Conservation (phyloP, 2,113 vertebrate genomes). For the Natator depressus region DNA sequence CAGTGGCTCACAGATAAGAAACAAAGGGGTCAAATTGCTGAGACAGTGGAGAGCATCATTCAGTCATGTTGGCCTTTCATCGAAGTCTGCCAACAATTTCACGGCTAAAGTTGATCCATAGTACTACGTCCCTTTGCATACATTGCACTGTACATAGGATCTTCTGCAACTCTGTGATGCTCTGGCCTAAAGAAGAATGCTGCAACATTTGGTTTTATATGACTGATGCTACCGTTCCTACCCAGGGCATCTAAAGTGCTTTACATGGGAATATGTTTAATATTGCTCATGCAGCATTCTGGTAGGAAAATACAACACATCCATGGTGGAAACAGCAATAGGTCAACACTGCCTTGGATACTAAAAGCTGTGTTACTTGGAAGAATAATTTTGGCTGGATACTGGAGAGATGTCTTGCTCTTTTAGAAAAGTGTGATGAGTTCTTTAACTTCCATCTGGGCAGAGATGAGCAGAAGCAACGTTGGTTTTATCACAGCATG, state of each 20-base stretch:
- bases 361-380: conserved; percentile 17
- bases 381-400: conserved; percentile 29
- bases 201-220: conserved; percentile 41
- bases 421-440: background rate
- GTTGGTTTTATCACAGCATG: conserved; percentile 36
- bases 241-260: background rate
- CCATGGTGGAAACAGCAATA: background rate
- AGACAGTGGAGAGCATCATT: background rate
- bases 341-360: conserved; percentile 33
- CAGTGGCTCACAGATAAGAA: background rate
- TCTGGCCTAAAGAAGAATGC: background rate
- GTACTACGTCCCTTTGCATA: background rate
- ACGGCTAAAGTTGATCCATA: background rate
- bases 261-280: conserved; percentile 22
- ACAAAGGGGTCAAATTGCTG: conserved; percentile 36
- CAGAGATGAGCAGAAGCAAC: conserved; percentile 45
- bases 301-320: background rate
- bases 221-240: conserved; percentile 22
- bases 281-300: background rate
- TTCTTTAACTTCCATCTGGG: conserved; percentile 41
- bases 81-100: conserved; percentile 37
- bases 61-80: conserved; percentile 33
- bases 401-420: background rate
- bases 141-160: conserved; percentile 14
- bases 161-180: background rate